Conservation (phyloP, 2,888 invertebrate genomes). For the Latrodectus elegans region DNA sequence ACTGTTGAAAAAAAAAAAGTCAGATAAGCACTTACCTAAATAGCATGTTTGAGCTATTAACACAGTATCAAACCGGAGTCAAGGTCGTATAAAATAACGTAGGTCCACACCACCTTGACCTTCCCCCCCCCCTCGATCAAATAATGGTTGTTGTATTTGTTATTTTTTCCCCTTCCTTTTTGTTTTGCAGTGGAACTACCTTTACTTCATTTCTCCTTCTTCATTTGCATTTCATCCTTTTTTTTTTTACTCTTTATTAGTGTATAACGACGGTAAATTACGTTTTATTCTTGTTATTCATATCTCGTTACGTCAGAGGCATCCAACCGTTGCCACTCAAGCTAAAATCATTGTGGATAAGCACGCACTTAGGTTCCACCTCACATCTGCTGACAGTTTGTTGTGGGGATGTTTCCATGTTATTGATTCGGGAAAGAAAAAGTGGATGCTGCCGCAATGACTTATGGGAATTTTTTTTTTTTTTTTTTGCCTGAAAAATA, state of each 20-base stretch:
- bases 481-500: too few species aligned
- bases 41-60: slow-evolving; percentile 32
- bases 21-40: slow-evolving; percentile 10
- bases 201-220: slow-evolving; percentile 37
- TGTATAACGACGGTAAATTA: neutral
- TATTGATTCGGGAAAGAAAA: too few species aligned
- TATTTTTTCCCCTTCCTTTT: neutral
- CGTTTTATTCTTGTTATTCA: neutral
- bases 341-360: too few species aligned
- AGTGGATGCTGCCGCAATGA: too few species aligned
- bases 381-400: too few species aligned
- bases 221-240: slow-evolving; percentile 13
- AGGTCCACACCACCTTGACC: slow-evolving; percentile 35
- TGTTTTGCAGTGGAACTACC: slow-evolving; percentile 15
- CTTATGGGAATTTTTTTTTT: too few species aligned
- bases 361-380: too few species aligned
- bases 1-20: too few species aligned
- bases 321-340: neutral
- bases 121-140: slow-evolving; percentile 12
- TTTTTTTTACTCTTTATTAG: slow-evolving; percentile 1
- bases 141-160: slow-evolving; percentile 18
- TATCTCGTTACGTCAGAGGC: neutral
- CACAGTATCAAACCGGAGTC: slow-evolving; percentile 41
- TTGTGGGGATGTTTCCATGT: too few species aligned
- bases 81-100: slow-evolving; percentile 21